These are phyloP conservation scores for Brachionus rubens DNA, from an alignment of 1,140 invertebrate genomes.

Conservation along the genomic window DNA sequence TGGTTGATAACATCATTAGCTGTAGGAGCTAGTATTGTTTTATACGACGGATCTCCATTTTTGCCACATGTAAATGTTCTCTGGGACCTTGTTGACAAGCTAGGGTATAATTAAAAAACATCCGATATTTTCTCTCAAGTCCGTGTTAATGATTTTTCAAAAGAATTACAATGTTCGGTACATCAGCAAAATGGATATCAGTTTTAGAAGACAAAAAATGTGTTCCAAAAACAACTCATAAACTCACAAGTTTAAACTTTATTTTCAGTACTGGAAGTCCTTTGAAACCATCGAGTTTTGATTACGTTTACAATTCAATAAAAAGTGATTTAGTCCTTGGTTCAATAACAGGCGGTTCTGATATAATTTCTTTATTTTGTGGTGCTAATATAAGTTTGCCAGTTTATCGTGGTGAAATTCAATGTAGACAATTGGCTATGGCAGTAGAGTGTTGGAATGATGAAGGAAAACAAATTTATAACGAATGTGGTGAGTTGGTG, in stretches of 20 bases:
- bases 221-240: constrained; percentile 58
- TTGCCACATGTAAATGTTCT: constrained; percentile 62
- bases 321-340: constrained; percentile 64
- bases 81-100: constrained; percentile 64
- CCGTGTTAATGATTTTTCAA: no score
- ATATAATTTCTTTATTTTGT: constrained; percentile 66
- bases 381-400: constrained; percentile 63
- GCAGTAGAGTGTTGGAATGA: constrained; percentile 62
- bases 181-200: constrained; percentile 65
- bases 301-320: constrained; percentile 65
- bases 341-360: constrained; percentile 66
- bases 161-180: constrained; percentile 65
- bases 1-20: constrained; percentile 61
- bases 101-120: no score
- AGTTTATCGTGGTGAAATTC: constrained; percentile 65
- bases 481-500: constrained; percentile 65
- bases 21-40: constrained; percentile 63
- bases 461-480: constrained; percentile 59
- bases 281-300: constrained; percentile 63
- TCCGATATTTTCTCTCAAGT: no score
- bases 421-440: constrained; percentile 63
- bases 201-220: constrained; percentile 62
- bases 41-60: constrained; percentile 67
- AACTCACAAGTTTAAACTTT: constrained; percentile 60
- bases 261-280: constrained; percentile 67